Conservation (phyloP, 2,888 invertebrate species). For the Melipona bicolor region DNA sequence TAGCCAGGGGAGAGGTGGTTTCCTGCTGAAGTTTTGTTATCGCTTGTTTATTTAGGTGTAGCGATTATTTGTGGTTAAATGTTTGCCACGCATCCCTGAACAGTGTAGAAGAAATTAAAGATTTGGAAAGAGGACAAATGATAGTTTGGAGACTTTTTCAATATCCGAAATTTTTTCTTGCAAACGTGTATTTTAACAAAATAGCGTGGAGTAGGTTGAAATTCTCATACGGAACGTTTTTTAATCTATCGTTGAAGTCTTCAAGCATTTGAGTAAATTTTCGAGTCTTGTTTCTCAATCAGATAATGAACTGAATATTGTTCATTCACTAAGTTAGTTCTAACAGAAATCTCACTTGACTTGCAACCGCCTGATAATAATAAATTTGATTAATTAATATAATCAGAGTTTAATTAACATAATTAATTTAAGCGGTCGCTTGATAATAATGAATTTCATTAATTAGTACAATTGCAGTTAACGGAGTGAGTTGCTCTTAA, state of each 20-base stretch:
- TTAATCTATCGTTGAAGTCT: background rate
- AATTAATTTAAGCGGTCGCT: too few relatives aligned
- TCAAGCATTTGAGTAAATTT: background rate
- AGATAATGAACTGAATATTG: background rate
- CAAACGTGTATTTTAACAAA: background rate
- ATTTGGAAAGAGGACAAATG: too few relatives aligned
- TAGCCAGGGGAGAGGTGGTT: too few relatives aligned
- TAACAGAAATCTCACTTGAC: background rate
- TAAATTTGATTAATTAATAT: background rate
- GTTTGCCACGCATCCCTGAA: background rate
- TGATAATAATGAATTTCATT: background rate
- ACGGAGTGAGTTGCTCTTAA: background rate
- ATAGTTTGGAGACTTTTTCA: background rate
- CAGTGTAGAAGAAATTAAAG: too few relatives aligned
- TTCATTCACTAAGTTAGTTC: background rate
- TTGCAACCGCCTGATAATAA: background rate
- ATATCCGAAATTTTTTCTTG: background rate
- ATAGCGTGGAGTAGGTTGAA: background rate
- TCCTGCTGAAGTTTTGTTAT: background rate
- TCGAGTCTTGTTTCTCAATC: background rate
- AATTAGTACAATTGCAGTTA: background rate
- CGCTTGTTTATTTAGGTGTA: constrained; percentile 41
- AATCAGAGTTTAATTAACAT: background rate
- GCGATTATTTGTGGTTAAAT: constrained; percentile 18
- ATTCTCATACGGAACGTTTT: background rate